Conservation (phyloP, 2,888 invertebrate species). For the Dichetophora obliterata region DNA sequence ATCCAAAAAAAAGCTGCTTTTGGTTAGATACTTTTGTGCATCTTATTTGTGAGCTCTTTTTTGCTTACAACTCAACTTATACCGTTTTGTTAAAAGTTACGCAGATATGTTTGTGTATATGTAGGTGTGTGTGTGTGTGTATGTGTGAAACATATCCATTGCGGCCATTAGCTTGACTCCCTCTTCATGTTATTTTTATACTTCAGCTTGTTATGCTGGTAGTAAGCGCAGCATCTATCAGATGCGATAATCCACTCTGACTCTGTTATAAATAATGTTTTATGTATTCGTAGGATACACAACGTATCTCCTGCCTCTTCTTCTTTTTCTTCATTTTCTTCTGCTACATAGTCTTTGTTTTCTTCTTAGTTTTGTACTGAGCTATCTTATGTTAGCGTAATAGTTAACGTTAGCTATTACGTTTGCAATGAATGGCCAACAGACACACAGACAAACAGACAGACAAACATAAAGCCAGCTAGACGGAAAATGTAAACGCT, state of each 20-base stretch:
- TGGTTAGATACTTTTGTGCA: constrained; percentile 23
- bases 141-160: no score
- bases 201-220: constrained; percentile 29
- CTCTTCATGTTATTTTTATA: constrained; percentile 34
- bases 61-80: background rate
- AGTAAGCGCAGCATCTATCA: constrained; percentile 16
- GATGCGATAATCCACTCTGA: constrained; percentile 42
- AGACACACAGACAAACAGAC: background rate
- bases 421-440: background rate
- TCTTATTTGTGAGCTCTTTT: background rate
- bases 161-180: background rate
- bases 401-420: no score
- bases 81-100: no score
- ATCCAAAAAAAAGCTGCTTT: constrained; percentile 23
- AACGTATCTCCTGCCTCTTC: background rate
- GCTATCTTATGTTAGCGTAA: background rate
- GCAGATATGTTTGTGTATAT: background rate
- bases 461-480: background rate
- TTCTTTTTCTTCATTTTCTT: background rate
- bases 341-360: background rate
- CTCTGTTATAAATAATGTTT: constrained; percentile 44
- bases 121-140: background rate
- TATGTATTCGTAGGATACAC: constrained; percentile 24
- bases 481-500: constrained; percentile 7
- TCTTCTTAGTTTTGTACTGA: background rate